phyloP scores from a whole-genome alignment of 2,888 invertebrate genomes.

The Odontomyia ornata region DNA sequence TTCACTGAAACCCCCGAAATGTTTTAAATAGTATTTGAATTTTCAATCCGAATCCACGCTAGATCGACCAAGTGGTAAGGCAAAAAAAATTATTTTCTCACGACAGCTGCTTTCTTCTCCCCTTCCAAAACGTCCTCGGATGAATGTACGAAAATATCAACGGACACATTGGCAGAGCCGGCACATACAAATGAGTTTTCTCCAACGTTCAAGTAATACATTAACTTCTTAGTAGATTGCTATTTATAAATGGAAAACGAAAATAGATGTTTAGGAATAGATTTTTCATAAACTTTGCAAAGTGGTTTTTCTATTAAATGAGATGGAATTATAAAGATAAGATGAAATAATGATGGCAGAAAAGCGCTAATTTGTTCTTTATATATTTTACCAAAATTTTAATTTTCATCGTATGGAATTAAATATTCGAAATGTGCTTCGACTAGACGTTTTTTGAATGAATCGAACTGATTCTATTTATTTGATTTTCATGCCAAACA shows the following conservation, averaged over 20 bases:
- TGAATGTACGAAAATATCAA: neutral
- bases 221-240: neutral
- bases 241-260: constrained; percentile 22
- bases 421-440: too few species aligned
- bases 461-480: too few species aligned
- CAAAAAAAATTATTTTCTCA: neutral
- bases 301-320: constrained; percentile 1
- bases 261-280: constrained; percentile 36
- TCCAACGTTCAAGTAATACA: neutral
- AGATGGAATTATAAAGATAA: neutral
- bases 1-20: neutral
- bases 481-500: too few species aligned
- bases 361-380: too few species aligned
- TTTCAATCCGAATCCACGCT: neutral
- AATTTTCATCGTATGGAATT: too few species aligned
- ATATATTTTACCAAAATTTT: too few species aligned
- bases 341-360: neutral
- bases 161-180: neutral
- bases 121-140: neutral
- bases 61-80: neutral
- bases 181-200: neutral
- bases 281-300: constrained; percentile 20
- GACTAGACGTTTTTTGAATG: too few species aligned
- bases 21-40: neutral
- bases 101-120: neutral